Conservation (phyloP, 2,113 vertebrate species). For the Xenopus tropicalis region UCB_Xtro_10.0 CM004451.2:80240001-80240500, state of each 20-base stretch:
- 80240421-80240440: too few species aligned
- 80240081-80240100: slow-evolving; percentile 23
- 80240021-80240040: too few species aligned
- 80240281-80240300: not conserved
- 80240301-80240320: too few species aligned
- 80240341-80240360: too few species aligned
- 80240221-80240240: not conserved
- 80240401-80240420: too few species aligned
- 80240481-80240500: too few species aligned
- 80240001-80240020: too few species aligned
- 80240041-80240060: not conserved
- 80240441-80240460: too few species aligned
- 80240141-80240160: slow-evolving; percentile 16
- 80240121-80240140: slow-evolving; percentile 9
- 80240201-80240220: slow-evolving; percentile 20
- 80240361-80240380: too few species aligned
- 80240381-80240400: too few species aligned
- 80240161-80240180: slow-evolving; percentile 7
- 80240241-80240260: not conserved
- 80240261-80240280: slow-evolving; percentile 8
- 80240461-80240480: too few species aligned
- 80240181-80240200: slow-evolving; percentile 19
- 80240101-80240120: slow-evolving; percentile 35
- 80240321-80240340: too few species aligned
- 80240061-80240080: slow-evolving; percentile 11